Evolutionary conservation across 2,113 vertebrate species (phyloP), one percentile per base, ranked within the genome.

Genomic region (Microcebus tavaratra): DNA sequence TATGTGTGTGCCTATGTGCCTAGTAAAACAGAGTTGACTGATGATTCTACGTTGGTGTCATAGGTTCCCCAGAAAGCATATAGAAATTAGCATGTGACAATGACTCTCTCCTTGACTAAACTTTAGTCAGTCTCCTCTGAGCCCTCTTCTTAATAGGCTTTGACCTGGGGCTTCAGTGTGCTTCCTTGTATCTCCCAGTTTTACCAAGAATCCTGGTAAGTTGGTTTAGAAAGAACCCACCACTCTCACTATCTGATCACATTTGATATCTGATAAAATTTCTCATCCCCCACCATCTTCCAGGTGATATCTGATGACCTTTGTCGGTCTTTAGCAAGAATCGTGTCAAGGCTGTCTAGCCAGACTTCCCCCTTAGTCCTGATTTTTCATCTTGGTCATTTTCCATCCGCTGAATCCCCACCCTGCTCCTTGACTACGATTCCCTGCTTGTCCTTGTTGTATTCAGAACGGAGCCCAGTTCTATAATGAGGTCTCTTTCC

Each of bases 21-120:
- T 92, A 34, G 39, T 84, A 70, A 91, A 92, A 42, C 8, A n/a
- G n/a, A 81, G 36, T 34, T 75, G 59, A 84, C 13, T 55, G 13
- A 88, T 63, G 25, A 83, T 59, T 89, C 53, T 83, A 1, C 36
- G 55, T 73, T 55, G 23, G 42, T 80, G 20, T 88, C 89, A 72
- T 45, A 79, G 42, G 31, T 67, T 57, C 67, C 73, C 75, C 53
- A 70, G 23, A 72, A 96, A 93, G 81, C 20, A 86, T n/a, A 55
- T 34, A 92, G 87, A 93, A 87, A 90, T 94, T 89, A 90, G 31
- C 90, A 68, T 27, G 70, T 95, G 85, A 63, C 80, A 75, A 75
- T 79, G 50, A 57, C 29, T 65, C 39, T 90, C 36, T 91, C 45
- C 39, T 67, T 88, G 70, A 88, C 10, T 12, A 8, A 42, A 79